These are phyloP conservation scores for Apodemia zela DNA, from an alignment of 2,888 invertebrate genomes.

Conservation along the genomic window DNA sequence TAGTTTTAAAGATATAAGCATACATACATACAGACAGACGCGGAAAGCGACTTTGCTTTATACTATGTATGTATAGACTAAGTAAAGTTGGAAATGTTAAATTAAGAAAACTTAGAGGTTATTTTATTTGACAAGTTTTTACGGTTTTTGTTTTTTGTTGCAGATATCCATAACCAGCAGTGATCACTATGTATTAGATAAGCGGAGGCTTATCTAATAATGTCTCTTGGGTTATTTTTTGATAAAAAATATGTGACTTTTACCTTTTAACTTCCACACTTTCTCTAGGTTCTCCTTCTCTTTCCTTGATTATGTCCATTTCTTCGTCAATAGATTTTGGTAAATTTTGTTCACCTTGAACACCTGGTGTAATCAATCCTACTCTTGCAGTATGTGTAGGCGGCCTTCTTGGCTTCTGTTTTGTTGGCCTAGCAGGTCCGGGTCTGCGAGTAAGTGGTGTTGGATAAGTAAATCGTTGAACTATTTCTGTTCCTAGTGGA, in stretches of 20 bases:
- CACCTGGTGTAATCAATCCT: constrained; percentile 19
- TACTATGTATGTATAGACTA: too few relatives aligned
- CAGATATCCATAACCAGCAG: too few relatives aligned
- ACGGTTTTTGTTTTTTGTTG: too few relatives aligned
- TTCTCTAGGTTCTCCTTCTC: constrained; percentile 37
- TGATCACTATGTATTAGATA: too few relatives aligned
- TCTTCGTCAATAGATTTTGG: constrained; percentile 35
- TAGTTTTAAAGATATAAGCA: too few relatives aligned
- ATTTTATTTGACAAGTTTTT: too few relatives aligned
- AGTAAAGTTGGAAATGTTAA: too few relatives aligned
- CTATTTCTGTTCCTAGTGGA: constrained; percentile 18
- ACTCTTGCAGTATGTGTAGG: constrained; percentile 18
- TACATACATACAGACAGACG: too few relatives aligned
- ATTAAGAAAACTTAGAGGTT: too few relatives aligned
- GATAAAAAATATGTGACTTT: not conserved
- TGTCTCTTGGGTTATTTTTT: too few relatives aligned
- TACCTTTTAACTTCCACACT: constrained; percentile 33
- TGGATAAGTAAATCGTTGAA: constrained; percentile 31
- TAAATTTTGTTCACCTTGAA: constrained; percentile 23
- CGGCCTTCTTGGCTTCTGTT: constrained; percentile 23
- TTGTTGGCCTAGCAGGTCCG: constrained; percentile 35
- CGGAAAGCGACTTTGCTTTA: too few relatives aligned
- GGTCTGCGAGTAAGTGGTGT: constrained; percentile 33
- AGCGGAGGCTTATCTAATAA: too few relatives aligned
- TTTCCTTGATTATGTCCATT: constrained; percentile 36